These are phyloP conservation scores for Balearica regulorum DNA, from an alignment of 2,797 vertebrate genomes.

Conservation along the genomic window DNA sequence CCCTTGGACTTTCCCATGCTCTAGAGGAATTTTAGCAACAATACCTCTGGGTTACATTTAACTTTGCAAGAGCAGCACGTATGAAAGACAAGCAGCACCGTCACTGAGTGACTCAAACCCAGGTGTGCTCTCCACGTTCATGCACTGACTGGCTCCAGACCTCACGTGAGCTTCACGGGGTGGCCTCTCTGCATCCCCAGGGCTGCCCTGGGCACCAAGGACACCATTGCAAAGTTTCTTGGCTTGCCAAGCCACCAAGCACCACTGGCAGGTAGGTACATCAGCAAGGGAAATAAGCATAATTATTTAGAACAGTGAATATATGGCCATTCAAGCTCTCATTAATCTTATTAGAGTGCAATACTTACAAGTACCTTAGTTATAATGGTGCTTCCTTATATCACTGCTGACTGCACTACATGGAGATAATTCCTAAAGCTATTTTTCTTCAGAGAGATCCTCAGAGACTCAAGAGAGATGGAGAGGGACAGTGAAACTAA, in stretches of 20 bases:
- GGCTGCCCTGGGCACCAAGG: not conserved
- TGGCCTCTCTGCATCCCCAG: not conserved
- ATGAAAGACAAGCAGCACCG: not conserved
- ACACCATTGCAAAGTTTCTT: not conserved
- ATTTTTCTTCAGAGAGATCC: not conserved
- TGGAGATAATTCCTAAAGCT: not conserved
- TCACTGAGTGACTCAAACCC: not conserved
- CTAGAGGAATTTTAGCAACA: not conserved
- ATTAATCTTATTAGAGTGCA: not conserved
- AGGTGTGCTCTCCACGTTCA: not conserved
- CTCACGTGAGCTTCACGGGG: fast-evolving
- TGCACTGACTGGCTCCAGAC: not conserved
- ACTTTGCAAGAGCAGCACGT: not conserved
- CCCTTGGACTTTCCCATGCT: not conserved
- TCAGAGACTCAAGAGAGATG: not conserved
- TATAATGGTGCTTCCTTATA: not conserved
- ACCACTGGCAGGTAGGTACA: not conserved
- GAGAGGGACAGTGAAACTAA: not conserved
- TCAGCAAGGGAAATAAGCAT: not conserved
- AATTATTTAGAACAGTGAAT: not conserved
- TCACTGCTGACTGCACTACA: not conserved
- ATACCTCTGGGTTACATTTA: not conserved
- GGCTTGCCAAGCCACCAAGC: not conserved
- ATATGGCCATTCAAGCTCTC: not conserved
- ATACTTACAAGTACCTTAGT: not conserved